Conservation (phyloP, 2,113 vertebrate species). For the Chaenocephalus aceratus region DNA sequence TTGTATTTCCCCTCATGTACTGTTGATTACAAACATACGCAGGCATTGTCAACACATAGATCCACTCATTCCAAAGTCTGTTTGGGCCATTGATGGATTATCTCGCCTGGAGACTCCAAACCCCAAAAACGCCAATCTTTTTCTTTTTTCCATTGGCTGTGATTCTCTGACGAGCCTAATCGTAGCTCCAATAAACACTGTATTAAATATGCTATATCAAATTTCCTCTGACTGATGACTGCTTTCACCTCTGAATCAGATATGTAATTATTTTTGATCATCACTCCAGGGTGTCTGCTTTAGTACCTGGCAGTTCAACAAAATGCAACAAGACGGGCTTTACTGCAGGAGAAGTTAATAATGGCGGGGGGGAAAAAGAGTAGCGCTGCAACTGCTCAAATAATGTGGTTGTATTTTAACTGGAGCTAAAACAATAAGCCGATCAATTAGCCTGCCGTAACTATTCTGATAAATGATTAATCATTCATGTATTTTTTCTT, state of each 20-base stretch:
- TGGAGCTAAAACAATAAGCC: background rate
- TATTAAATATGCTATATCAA: slow-evolving; percentile 52
- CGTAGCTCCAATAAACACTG: slow-evolving; percentile 41
- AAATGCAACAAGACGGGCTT: slow-evolving; percentile 14
- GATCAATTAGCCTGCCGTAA: background rate
- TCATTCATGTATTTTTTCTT: background rate
- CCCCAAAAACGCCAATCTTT: slow-evolving; percentile 62
- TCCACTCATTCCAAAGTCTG: slow-evolving; percentile 68
- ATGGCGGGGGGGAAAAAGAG: background rate
- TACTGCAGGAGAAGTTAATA: background rate
- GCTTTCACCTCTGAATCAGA: slow-evolving; percentile 48
- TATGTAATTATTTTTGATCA: slow-evolving; percentile 47
- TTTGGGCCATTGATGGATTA: slow-evolving; percentile 73
- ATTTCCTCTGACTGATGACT: slow-evolving; percentile 42
- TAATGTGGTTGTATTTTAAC: background rate
- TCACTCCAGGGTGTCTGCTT: slow-evolving; percentile 30
- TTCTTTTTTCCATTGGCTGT: slow-evolving; percentile 57
- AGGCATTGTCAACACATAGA: slow-evolving; percentile 73
- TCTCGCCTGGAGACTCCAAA: slow-evolving; percentile 60
- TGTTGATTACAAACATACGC: slow-evolving; percentile 75
- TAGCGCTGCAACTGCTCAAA: background rate
- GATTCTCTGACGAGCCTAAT: slow-evolving; percentile 49
- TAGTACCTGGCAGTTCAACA: slow-evolving; percentile 21
- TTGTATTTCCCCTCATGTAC: slow-evolving; percentile 74
- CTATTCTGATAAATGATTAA: background rate